Evolutionary conservation across 2,113 vertebrate species (phyloP), one percentile per base, ranked within the genome.

Genomic region (Melanotaenia duboulayi): DNA sequence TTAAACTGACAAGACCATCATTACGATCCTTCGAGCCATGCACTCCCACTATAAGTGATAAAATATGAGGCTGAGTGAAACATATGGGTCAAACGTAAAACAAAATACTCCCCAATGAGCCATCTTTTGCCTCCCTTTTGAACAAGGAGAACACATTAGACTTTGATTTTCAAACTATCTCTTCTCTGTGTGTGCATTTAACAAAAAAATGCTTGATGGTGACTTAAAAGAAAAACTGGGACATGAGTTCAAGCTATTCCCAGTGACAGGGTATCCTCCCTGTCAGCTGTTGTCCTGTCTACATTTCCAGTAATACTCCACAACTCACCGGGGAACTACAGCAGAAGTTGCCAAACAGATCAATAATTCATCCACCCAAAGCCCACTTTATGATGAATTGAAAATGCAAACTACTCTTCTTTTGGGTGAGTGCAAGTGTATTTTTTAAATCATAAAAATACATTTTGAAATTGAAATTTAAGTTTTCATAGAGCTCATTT

Each of bases 311-410:
- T 73, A 82, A 84, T 64, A 76, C 69, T 77, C 71, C 39, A 52
- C 67, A 74, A 73, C 61, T 75, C 81, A 65, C 74, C 17, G 48
- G 77, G 72, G 84, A 63, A 63, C 48, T 28, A 23, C 50, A 71
- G 69, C 67, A 75, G 16, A 66, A 68, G 71, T 69, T 87, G 76
- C 87, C 78, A 85, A 89, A 80, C 69, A 63, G 87, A 89, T 90
- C 80, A 87, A 91, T 91, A 87, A 88, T 89, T 89, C 62, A 91
- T 86, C 76, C 42, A 19, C 32, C 52, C 42, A 72, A 85, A 89
- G 76, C 71, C 75, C 56, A 77, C 71, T 78, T 73, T 51, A 79
- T 5, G 11, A 78, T 65, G 42, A 84, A 81, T 52, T 74, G 68
- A 17, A 78, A 81, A 82, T 74, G 57, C 67, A 85, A 61, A 71